phyloP scores from a whole-genome alignment of 2,888 invertebrate genomes.

The Eudemis profundana region DNA sequence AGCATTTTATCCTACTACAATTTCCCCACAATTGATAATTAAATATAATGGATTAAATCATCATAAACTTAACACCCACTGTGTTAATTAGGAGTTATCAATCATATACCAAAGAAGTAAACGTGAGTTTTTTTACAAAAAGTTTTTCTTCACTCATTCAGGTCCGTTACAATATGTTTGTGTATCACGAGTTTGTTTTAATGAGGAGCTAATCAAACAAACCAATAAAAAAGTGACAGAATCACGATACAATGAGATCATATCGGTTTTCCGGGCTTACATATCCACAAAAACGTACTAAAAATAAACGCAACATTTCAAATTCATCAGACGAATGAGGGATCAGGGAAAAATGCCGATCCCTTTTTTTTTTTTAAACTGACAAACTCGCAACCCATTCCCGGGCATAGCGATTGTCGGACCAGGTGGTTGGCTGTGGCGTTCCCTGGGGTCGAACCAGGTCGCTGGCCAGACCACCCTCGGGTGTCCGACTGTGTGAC shows the following conservation, averaged over 20 bases:
- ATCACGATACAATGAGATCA: constrained; percentile 19
- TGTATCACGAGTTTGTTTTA: constrained; percentile 26
- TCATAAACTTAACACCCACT: not conserved
- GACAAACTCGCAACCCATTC: too few species aligned
- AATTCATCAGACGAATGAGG: too few species aligned
- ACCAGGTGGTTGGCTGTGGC: too few species aligned
- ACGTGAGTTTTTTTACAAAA: constrained; percentile 1
- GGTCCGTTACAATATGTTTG: constrained; percentile 6
- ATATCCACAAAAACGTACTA: not conserved
- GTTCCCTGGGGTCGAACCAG: too few species aligned
- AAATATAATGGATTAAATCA: not conserved
- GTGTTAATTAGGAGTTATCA: constrained; percentile 8
- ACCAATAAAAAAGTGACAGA: constrained; percentile 14
- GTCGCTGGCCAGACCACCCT: too few species aligned
- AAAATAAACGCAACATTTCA: too few species aligned
- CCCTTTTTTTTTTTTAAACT: too few species aligned
- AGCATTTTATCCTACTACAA: too few species aligned
- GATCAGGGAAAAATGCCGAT: too few species aligned
- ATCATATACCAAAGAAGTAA: constrained; percentile 6
- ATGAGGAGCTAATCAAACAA: constrained; percentile 22
- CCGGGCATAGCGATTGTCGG: too few species aligned
- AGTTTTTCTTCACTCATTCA: not conserved
- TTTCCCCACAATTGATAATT: too few species aligned
- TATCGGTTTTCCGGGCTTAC: not conserved
- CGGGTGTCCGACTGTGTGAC: too few species aligned